Conservation (phyloP, 2,797 vertebrate species). For the Macrochelys suwanniensis region DNA sequence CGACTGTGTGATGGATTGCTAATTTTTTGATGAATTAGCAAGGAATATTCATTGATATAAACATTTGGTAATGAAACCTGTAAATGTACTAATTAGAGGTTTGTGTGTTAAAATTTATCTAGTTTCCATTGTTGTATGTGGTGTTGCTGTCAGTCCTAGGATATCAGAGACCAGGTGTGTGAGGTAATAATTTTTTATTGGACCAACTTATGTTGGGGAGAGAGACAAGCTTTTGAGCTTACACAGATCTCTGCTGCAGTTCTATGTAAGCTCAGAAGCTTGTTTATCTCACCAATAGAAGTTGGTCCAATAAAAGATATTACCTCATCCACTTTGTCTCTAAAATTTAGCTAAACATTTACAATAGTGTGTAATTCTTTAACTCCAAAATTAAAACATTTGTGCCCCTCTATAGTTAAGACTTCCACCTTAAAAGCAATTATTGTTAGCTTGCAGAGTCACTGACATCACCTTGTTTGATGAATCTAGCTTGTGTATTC, state of each 20-base stretch:
- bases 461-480: too few species aligned
- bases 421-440: too few species aligned
- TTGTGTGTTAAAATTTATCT: neutral
- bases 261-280: neutral
- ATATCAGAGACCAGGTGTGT: neutral
- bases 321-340: neutral
- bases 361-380: neutral
- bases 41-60: neutral
- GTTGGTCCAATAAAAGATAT: neutral
- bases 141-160: neutral
- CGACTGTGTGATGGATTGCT: neutral
- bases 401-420: neutral
- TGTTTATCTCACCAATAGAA: neutral
- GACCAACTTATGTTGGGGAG: neutral
- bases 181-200: neutral
- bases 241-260: neutral
- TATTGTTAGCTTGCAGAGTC: too few species aligned
- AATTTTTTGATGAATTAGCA: neutral
- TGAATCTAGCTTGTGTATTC: too few species aligned
- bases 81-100: neutral
- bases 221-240: neutral
- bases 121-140: neutral
- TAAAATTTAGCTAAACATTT: neutral
- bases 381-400: neutral
- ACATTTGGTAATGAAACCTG: neutral